These are phyloP conservation scores for Scopus umbretta DNA, from an alignment of 2,113 vertebrate species.

Conservation along the genomic window DNA sequence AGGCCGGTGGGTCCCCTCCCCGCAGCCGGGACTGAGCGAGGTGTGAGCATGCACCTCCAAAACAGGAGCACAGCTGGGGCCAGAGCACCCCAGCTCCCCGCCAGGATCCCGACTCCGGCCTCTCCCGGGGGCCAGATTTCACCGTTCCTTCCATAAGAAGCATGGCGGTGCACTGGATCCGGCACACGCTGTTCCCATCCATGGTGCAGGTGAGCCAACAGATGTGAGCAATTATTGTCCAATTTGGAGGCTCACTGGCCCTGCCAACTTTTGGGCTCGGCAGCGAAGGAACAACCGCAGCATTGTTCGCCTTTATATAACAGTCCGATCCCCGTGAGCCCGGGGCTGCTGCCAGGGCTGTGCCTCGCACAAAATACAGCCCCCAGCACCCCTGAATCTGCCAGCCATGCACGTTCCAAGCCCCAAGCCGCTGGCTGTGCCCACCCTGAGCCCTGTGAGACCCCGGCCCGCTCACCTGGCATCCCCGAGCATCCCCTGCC, in stretches of 20 bases:
- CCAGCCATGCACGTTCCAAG: rapidly evolving
- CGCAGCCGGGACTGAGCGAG: rapidly evolving
- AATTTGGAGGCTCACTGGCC: neutral
- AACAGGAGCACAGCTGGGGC: rapidly evolving
- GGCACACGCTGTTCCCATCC: neutral
- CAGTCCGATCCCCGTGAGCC: neutral
- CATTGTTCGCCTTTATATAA: slow-evolving; percentile 18
- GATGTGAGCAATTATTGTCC: slow-evolving; percentile 20
- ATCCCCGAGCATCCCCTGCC: neutral
- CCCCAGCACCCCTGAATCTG: neutral
- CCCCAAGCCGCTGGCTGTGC: neutral
- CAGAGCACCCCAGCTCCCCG: neutral
- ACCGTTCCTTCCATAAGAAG: neutral
- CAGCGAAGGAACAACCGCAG: slow-evolving; percentile 3
- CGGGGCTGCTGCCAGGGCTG: neutral
- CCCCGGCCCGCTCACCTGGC: rapidly evolving
- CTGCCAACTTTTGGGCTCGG: neutral
- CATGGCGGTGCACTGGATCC: neutral
- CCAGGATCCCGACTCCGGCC: neutral
- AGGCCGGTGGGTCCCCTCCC: rapidly evolving
- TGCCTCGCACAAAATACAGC: neutral
- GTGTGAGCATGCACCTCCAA: neutral
- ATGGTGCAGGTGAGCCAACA: slow-evolving; percentile 3
- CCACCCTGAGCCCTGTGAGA: neutral
- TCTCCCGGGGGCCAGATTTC: neutral